These are phyloP conservation scores for Diorhabda carinulata DNA, from an alignment of 1,140 invertebrate species.

Conservation along the genomic window DNA sequence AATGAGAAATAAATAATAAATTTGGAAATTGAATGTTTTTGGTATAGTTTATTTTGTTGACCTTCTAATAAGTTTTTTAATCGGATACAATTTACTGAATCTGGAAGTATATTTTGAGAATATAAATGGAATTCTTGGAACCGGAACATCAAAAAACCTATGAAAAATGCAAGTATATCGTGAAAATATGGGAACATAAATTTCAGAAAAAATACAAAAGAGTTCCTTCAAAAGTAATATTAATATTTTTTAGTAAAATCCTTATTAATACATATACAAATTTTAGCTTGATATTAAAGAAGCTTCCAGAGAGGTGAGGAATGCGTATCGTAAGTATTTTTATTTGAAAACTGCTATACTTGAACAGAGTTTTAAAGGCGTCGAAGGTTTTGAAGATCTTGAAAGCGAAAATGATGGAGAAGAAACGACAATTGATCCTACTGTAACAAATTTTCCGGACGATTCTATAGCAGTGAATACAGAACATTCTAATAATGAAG, in stretches of 20 bases:
- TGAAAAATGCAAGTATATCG: constrained; percentile 60
- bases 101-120: neutral
- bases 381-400: constrained; percentile 44
- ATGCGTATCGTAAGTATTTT: constrained; percentile 79
- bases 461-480: neutral
- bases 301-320: constrained; percentile 64
- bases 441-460: too few species aligned
- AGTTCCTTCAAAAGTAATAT: constrained; percentile 66
- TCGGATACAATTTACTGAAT: too few species aligned
- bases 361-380: constrained; percentile 62
- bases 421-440: constrained; percentile 13
- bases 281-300: constrained; percentile 70
- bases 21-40: neutral
- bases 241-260: constrained; percentile 16
- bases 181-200: constrained; percentile 75
- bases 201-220: constrained; percentile 66
- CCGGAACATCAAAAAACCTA: constrained; percentile 40
- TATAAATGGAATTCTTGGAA: constrained; percentile 39
- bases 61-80: too few species aligned
- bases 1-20: neutral
- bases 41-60: neutral
- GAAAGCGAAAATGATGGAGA: constrained; percentile 40
- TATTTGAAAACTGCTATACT: constrained; percentile 68
- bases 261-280: constrained; percentile 17
- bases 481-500: neutral